Evolutionary conservation across 2,888 invertebrate species (phyloP).

Genomic region (Sinohyriopsis cumingii): DNA sequence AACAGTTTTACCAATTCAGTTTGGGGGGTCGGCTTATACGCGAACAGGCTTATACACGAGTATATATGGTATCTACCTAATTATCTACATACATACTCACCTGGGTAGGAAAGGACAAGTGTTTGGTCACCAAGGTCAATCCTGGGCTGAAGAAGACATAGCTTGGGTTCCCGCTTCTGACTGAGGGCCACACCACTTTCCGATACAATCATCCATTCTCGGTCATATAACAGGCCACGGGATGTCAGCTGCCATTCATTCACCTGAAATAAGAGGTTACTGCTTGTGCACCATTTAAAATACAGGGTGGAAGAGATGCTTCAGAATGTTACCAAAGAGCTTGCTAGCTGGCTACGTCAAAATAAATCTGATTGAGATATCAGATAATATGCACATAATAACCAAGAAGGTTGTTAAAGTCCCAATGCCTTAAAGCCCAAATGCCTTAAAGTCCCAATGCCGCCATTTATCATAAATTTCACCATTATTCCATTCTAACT

Average conservation of each 20-base stretch:
- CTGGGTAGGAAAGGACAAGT: constrained; percentile 60
- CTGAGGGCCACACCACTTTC: constrained; percentile 87
- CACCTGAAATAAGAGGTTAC: constrained; percentile 72
- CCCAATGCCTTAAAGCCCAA: no score
- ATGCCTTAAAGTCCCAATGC: no score
- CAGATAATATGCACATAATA: no score
- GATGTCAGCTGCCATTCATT: constrained; percentile 81
- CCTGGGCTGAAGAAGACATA: constrained; percentile 85
- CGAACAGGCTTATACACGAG: no score
- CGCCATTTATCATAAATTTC: no score
- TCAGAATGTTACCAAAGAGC: neutral
- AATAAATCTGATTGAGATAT: no score
- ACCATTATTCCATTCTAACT: no score
- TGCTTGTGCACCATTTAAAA: neutral
- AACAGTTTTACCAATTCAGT: no score
- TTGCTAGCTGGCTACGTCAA: neutral
- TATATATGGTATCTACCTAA: constrained; percentile 1
- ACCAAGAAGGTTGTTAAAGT: no score
- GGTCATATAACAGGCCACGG: constrained; percentile 89
- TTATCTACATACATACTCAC: constrained; percentile 31
- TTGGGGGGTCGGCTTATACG: no score
- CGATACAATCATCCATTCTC: constrained; percentile 94
- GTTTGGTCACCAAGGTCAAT: constrained; percentile 78
- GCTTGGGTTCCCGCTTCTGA: constrained; percentile 86
- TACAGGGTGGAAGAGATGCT: neutral